Evolutionary conservation across 1,140 invertebrate species (phyloP).

Genomic region (Frieseomelitta varia): DNA sequence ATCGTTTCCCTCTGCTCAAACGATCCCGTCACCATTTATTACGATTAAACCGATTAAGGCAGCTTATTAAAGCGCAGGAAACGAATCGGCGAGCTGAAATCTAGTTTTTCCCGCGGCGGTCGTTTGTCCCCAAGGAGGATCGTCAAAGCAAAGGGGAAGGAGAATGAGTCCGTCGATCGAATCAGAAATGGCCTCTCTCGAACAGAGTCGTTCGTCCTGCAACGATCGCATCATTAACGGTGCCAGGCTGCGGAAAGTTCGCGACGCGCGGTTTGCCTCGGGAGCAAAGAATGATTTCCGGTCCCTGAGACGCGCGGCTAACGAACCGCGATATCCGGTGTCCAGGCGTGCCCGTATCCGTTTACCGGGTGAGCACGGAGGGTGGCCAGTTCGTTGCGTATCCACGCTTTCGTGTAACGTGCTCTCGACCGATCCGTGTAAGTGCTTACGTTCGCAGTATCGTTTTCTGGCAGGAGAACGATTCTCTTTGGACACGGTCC

Average conservation of each 20-base stretch:
- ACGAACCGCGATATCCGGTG: conserved; percentile 66
- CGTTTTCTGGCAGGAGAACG: conserved; percentile 7
- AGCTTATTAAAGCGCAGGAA: background rate
- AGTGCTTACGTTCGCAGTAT: conserved; percentile 6
- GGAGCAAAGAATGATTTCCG: conserved; percentile 55
- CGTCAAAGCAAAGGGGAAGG: background rate
- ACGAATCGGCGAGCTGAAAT: background rate
- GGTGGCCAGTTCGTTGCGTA: conserved; percentile 26
- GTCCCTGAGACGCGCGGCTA: conserved; percentile 42
- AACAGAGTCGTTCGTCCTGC: background rate
- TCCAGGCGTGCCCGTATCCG: conserved; percentile 54
- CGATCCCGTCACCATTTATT: too few relatives aligned
- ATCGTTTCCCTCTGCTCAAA: too few relatives aligned
- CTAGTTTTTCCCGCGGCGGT: conserved; percentile 20
- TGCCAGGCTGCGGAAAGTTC: conserved; percentile 4
- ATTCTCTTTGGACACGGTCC: conserved; percentile 13
- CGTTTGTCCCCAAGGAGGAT: background rate
- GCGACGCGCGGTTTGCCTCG: conserved; percentile 27
- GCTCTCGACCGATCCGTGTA: conserved; percentile 23
- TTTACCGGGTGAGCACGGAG: conserved; percentile 54
- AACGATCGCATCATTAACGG: conserved; percentile 51
- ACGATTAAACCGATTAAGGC: background rate
- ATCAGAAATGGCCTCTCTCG: conserved; percentile 8
- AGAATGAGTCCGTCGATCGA: background rate
- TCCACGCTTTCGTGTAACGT: conserved; percentile 5